Percentiles rank a stretch among this genome's conserved stretches.
phyloP scores from a whole-genome alignment of 2,888 invertebrate species.

The Clostera curtula region DNA sequence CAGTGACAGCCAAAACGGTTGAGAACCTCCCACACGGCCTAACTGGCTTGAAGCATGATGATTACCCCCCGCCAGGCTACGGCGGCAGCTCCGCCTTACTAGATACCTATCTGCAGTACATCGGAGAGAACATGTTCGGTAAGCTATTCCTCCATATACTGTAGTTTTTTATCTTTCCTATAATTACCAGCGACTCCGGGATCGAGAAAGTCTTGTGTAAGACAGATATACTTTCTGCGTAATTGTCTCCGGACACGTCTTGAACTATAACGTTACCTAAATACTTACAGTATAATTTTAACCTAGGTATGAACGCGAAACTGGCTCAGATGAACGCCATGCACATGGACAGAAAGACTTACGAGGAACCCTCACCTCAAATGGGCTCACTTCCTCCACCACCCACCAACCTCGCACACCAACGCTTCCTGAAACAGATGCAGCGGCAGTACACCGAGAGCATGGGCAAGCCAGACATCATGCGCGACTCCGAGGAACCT shows the following conservation, averaged over 20 bases:
- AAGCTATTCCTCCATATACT: constrained; percentile 26
- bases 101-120: constrained; percentile 91
- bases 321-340: constrained; percentile 83
- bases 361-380: constrained; percentile 75
- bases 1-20: constrained; percentile 79
- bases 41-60: constrained; percentile 78
- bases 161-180: not conserved
- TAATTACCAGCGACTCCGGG: too few species aligned
- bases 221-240: too few species aligned
- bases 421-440: constrained; percentile 78
- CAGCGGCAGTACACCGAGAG: constrained; percentile 75
- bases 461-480: constrained; percentile 72
- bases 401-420: constrained; percentile 69
- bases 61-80: constrained; percentile 80
- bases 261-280: too few species aligned
- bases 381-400: constrained; percentile 72
- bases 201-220: too few species aligned
- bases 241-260: too few species aligned
- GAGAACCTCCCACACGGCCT: constrained; percentile 77
- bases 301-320: constrained; percentile 84
- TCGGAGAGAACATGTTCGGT: constrained; percentile 87
- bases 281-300: too few species aligned
- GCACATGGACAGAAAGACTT: constrained; percentile 66
- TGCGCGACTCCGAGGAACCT: constrained; percentile 70
- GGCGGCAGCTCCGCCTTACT: constrained; percentile 85